Base-by-base conservation (phyloP, 2,888 invertebrate genomes). In the Orthosia cruda region DNA sequence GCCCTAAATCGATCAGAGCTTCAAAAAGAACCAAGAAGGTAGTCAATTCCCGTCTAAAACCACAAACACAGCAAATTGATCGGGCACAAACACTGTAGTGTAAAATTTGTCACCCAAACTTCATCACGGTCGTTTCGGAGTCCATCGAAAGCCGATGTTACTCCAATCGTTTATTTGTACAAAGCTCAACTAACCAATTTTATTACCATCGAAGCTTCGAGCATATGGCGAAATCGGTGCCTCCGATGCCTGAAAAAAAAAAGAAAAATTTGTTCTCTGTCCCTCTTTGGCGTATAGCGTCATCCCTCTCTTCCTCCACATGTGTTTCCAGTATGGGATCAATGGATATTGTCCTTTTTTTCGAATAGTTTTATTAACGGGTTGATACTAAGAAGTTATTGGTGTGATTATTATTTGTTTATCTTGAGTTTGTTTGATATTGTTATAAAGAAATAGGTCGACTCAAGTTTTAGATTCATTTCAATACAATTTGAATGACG, bases 171-270 rank as follows among this genome's bases (percentile, higher is more conserved):
- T 73, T 76, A 78, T 85, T 86, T 86, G 61, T 78, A 52, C 77
- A 84, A 80, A 87, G 77, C 64, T 40, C 74, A 73, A 87, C 83
- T 85, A 88, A 89, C 88, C 90, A 87, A 91, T 91, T 89, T 91
- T 89, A 92, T 90, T 89, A 87, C 90, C 88, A 90, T 92, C 89
- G 87, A 89, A 88, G 81, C 70, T 83, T 80, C 81, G 84, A 91
- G 90, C 94, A 95, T 93, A 92, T 94, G 95, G 93, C 92, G 79
- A 94, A 94, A 95, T 94, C 94, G 94, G 91, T 93, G 94, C 92
- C 89, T 89, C 86, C 86, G 80, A 86, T 87, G 89, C 66, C 78
- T 85, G 76, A 86, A 89, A 88, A 90, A 4, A 90, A 91, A 91
- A 90, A 90, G 89, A 89, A 90, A 88, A 90, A 87, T 75, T 75